phyloP scores from a whole-genome alignment of 1,140 invertebrate genomes.

The Spodoptera frugiperda region DNA sequence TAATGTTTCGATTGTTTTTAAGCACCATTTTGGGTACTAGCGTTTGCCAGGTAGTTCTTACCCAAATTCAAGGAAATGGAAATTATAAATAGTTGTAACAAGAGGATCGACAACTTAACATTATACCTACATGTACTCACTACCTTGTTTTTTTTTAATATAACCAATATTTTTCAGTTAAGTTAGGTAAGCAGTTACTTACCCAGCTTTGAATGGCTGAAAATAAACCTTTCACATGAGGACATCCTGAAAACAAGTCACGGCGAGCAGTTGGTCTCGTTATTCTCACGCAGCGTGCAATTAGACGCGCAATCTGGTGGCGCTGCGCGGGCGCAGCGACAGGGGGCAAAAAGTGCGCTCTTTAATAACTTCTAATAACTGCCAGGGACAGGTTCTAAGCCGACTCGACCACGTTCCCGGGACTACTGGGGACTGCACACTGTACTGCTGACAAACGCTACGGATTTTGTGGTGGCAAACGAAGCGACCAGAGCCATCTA shows the following conservation, averaged over 20 bases:
- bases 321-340: conserved; percentile 46
- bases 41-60: too few species aligned
- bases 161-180: too few species aligned
- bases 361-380: conserved; percentile 77
- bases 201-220: neutral
- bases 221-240: conserved; percentile 5
- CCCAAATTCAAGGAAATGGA: too few species aligned
- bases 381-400: conserved; percentile 62
- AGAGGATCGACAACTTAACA: too few species aligned
- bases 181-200: too few species aligned
- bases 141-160: too few species aligned
- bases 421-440: conserved; percentile 1
- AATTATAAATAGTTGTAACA: too few species aligned
- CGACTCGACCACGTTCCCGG: conserved; percentile 52
- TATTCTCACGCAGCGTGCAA: conserved; percentile 68
- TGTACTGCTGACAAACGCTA: neutral
- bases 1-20: too few species aligned
- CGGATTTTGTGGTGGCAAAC: neutral
- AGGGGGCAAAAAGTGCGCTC: conserved; percentile 62
- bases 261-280: neutral
- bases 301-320: conserved; percentile 65
- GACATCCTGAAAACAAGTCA: conserved; percentile 2
- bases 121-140: too few species aligned
- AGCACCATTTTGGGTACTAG: too few species aligned
- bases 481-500: too few species aligned